Conservation (phyloP, 2,113 vertebrate genomes). For the Ceratotherium simum region DNA sequence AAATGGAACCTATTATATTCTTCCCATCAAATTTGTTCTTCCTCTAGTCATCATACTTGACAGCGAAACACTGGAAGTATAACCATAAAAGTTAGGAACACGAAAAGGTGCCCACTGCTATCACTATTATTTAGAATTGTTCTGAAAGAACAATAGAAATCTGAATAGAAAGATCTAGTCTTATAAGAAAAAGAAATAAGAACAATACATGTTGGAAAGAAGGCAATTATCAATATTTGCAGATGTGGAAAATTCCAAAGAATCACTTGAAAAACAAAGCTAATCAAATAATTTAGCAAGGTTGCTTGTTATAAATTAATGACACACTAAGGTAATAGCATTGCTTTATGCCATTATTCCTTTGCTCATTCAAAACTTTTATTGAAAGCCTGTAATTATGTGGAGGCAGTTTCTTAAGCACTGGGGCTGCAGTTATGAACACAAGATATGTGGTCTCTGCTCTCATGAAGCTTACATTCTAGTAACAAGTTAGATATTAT, state of each 20-base stretch:
- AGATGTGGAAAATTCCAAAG: constrained; percentile 31
- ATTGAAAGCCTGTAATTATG: not conserved
- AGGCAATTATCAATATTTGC: not conserved
- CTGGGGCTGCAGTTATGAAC: not conserved
- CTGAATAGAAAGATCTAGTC: not conserved
- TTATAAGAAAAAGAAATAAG: constrained; percentile 28
- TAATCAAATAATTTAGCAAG: constrained; percentile 8
- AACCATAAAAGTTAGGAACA: not conserved
- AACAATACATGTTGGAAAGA: not conserved
- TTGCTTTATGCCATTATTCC: not conserved
- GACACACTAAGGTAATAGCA: not conserved
- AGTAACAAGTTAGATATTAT: not conserved
- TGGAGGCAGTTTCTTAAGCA: not conserved
- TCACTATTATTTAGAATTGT: constrained; percentile 26
- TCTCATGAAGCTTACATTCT: not conserved
- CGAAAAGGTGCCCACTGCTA: not conserved
- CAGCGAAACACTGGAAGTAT: not conserved
- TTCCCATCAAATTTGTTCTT: not conserved
- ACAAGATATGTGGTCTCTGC: not conserved
- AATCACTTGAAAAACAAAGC: constrained; percentile 27
- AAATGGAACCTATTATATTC: constrained; percentile 1
- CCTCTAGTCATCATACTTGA: not conserved
- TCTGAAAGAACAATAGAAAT: not conserved
- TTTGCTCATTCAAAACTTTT: not conserved
- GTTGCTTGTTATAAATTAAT: not conserved